Base-by-base conservation (phyloP, 2,888 invertebrate genomes). In the Nemoura dubitans region DNA sequence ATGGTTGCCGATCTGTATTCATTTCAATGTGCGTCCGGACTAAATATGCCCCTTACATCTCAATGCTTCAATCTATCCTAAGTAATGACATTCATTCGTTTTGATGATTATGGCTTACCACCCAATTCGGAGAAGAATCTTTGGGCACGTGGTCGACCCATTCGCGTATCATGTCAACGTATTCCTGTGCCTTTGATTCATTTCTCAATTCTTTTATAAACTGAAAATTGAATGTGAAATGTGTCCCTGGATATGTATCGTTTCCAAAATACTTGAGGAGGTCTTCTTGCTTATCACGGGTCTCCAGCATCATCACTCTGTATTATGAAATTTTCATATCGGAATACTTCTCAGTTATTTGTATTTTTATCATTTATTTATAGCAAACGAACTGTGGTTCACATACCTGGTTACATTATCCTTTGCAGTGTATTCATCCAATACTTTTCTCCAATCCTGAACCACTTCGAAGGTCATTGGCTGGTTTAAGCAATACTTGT, bases 191-290 rank as follows among this genome's bases (percentile, higher is more conserved):
- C 77, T 93, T 93, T 0, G 96, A 95, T 0, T 90, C 90, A 2
- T 91, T 91, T 88, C 93, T 92, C 0, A 95, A 91, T 88, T 94
- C 93, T 59, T 92, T 92, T 85, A 97, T 94, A 26, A 97, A 92
- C 76, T 94, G 93, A 90, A 97, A 97, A 91, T 97, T 97, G 90
- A 96, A 96, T 0, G 96, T 95, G 90, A 97, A 94, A 87, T 97
- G 95, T 0, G 95, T 93, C 21, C 96, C 96, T 42, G 92, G 90
- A 0, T 92, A 92, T 0, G 92, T 91, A 0, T 92, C 93, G 7
- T 93, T 92, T 0, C 94, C 93, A 89, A 96, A 97, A 90, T 95
- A 97, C 80, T 91, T 93, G 92, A 95, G 93, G 0, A 59, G 59
- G 59, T 59, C 59, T 59, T 59, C 16, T 59, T 59, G 59, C 21